Conservation (phyloP, 2,797 vertebrate genomes). For the Corythornis leucogaster region DNA sequence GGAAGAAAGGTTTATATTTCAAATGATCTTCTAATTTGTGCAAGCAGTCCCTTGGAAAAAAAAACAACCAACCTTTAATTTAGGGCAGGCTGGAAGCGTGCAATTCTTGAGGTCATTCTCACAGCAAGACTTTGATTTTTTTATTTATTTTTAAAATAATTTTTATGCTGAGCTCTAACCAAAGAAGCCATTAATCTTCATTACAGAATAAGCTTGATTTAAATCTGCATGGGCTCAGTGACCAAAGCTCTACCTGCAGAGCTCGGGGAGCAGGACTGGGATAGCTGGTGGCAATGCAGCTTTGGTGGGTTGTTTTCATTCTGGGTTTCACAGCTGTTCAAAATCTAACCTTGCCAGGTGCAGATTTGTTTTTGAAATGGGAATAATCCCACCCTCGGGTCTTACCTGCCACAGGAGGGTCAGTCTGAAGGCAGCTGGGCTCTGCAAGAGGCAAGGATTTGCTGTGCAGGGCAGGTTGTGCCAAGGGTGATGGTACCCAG, state of each 20-base stretch:
- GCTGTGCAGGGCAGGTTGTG: fast-evolving
- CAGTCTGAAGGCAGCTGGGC: not conserved
- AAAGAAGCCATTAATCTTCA: not conserved
- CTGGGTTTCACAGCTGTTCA: not conserved
- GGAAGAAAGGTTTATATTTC: constrained; percentile 27
- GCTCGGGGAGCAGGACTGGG: not conserved
- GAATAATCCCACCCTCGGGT: not conserved
- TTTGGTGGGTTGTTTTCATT: not conserved
- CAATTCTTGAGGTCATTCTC: not conserved
- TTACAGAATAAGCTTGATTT: not conserved
- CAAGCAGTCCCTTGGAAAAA: not conserved
- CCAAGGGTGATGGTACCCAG: not conserved
- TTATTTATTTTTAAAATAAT: not conserved
- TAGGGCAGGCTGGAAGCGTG: not conserved
- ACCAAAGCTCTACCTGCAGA: fast-evolving
- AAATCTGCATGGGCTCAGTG: not conserved
- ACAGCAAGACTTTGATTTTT: not conserved
- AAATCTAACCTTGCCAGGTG: not conserved
- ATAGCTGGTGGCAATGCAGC: fast-evolving
- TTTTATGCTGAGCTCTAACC: not conserved
- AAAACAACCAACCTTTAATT: not conserved
- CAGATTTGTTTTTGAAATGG: not conserved
- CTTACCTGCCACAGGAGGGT: not conserved
- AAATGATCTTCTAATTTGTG: not conserved
- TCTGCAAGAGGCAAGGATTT: not conserved